Evolutionary conservation across 2,888 invertebrate species (phyloP).

Genomic region (Deilephila porcellus): DNA sequence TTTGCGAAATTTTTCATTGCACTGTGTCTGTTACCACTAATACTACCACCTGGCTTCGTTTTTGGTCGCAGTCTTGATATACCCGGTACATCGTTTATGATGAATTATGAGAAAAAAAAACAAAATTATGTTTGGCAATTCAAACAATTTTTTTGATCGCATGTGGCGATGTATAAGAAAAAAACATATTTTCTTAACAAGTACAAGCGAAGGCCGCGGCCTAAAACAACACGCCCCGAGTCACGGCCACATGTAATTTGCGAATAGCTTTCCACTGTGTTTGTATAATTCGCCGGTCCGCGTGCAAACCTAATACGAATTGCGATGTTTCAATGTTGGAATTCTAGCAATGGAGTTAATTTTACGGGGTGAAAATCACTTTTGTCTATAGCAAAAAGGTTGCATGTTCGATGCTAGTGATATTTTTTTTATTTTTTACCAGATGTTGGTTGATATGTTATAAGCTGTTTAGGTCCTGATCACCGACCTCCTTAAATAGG

Average conservation of each 20-base stretch:
- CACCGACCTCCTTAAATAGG: too few relatives aligned
- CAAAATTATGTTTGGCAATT: background rate
- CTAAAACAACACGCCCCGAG: conserved; percentile 8
- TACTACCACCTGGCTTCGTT: too few relatives aligned
- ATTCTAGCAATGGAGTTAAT: background rate
- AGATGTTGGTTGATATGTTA: too few relatives aligned
- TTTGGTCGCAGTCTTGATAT: too few relatives aligned
- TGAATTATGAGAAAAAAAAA: background rate
- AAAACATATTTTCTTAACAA: background rate
- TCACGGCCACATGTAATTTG: conserved; percentile 1
- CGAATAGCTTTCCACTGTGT: background rate
- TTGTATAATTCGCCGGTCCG: background rate
- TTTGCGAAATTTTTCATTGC: too few relatives aligned
- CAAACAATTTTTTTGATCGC: background rate
- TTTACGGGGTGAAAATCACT: background rate
- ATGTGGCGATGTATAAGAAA: background rate
- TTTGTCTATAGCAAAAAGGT: too few relatives aligned
- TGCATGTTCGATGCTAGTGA: too few relatives aligned
- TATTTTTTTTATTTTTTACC: too few relatives aligned
- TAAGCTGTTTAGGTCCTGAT: too few relatives aligned
- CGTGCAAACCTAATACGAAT: background rate
- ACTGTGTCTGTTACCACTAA: too few relatives aligned
- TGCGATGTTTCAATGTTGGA: background rate
- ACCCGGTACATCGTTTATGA: too few relatives aligned
- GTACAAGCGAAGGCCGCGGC: background rate